These are phyloP conservation scores for Lacerta agilis DNA, from an alignment of 2,797 vertebrate genomes.

Conservation along the genomic window DNA sequence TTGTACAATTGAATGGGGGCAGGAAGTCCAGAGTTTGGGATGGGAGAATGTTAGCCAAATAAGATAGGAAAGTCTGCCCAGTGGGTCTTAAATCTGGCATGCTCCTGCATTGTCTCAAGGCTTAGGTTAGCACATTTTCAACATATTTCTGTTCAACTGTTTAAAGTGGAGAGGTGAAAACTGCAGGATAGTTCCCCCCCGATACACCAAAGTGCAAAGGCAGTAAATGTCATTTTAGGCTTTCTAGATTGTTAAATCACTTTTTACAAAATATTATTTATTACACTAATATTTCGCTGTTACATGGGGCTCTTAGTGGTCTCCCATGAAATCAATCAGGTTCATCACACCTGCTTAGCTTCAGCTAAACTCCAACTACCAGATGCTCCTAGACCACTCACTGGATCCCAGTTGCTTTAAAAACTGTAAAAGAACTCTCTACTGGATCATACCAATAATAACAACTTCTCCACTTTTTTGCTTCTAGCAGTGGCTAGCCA, in stretches of 20 bases:
- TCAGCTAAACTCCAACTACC: not conserved
- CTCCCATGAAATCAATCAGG: not conserved
- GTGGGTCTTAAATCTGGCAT: not conserved
- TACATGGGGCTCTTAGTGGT: not conserved
- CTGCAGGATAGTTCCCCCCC: not conserved
- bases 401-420: not conserved
- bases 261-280: not conserved
- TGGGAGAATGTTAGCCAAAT: not conserved
- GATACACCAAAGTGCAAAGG: not conserved
- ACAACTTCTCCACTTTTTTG: no score
- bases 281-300: not conserved
- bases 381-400: not conserved
- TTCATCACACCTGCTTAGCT: not conserved
- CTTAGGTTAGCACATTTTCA: slow-evolving; percentile 14
- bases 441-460: not conserved
- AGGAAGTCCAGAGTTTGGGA: not conserved
- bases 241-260: not conserved
- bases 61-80: not conserved
- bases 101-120: slow-evolving; percentile 7
- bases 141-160: not conserved
- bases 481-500: not conserved
- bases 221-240: not conserved
- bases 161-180: not conserved
- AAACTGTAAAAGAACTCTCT: not conserved
- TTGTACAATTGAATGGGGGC: not conserved